These are phyloP conservation scores for Electrophaes corylata DNA, from an alignment of 2,888 invertebrate genomes.

Conservation along the genomic window DNA sequence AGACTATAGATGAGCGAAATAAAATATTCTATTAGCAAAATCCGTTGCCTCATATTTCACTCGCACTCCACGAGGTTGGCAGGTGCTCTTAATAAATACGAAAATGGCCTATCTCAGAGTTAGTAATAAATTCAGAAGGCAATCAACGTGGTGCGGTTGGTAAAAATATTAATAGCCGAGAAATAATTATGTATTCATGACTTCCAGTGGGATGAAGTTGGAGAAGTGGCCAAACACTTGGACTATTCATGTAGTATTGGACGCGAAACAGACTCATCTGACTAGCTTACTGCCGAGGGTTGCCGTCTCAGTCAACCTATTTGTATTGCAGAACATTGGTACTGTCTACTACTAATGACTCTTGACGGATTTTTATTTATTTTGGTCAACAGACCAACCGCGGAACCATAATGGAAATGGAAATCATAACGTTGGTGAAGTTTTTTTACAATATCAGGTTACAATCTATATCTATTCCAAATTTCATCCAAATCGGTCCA, in stretches of 20 bases:
- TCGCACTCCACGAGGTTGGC: conserved; percentile 68
- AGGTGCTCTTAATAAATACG: conserved; percentile 84
- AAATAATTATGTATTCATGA: conserved; percentile 83
- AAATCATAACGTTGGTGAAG: too few species aligned
- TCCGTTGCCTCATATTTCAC: conserved; percentile 78
- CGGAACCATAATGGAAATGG: too few species aligned
- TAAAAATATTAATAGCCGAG: conserved; percentile 83
- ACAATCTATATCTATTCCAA: too few species aligned
- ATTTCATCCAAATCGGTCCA: too few species aligned
- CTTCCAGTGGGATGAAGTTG: conserved; percentile 59
- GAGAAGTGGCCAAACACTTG: conserved; percentile 41
- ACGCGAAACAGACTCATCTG: not conserved
- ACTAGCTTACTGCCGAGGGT: not conserved
- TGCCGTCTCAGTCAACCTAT: not conserved
- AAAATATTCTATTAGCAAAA: conserved; percentile 83
- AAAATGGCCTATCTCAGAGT: conserved; percentile 78
- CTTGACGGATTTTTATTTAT: too few species aligned
- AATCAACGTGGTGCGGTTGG: conserved; percentile 80
- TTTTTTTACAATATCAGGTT: too few species aligned
- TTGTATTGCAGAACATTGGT: too few species aligned
- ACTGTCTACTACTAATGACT: too few species aligned
- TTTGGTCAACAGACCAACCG: too few species aligned
- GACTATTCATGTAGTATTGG: not conserved
- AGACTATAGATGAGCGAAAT: conserved; percentile 68
- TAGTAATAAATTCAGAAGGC: conserved; percentile 84